Evolutionary conservation across 1,140 invertebrate species (phyloP).

Genomic region (Drosophila sucinea): DNA sequence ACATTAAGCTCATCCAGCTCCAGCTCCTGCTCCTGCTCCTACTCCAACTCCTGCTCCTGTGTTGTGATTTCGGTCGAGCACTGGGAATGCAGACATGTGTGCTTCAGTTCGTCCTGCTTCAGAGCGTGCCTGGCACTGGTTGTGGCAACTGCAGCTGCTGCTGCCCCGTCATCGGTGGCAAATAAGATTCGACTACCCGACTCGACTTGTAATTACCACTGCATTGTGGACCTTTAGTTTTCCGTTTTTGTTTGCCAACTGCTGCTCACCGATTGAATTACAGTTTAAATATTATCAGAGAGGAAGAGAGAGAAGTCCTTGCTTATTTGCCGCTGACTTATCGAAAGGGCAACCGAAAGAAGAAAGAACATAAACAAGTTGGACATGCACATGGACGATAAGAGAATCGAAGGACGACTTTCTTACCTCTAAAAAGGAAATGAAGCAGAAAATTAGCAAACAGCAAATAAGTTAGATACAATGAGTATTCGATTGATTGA

Average conservation of each 20-base stretch:
- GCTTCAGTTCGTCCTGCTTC: conserved; percentile 17
- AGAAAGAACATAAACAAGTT: neutral
- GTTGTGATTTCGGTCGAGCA: conserved; percentile 10
- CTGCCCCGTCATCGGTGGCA: conserved; percentile 39
- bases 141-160: conserved; percentile 44
- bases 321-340: conserved; percentile 36
- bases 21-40: conserved; percentile 37
- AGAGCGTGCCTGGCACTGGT: conserved; percentile 52
- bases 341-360: conserved; percentile 2
- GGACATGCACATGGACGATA: conserved; percentile 1
- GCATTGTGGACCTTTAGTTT: conserved; percentile 66
- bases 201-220: conserved; percentile 74
- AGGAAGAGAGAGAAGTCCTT: conserved; percentile 39
- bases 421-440: too few relatives aligned
- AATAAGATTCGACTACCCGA: conserved; percentile 53
- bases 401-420: neutral
- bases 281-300: conserved; percentile 68
- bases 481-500: too few relatives aligned
- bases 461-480: too few relatives aligned
- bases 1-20: conserved; percentile 36
- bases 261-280: conserved; percentile 61
- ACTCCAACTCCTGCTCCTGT: conserved; percentile 11
- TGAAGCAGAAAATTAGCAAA: too few relatives aligned
- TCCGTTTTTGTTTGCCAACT: conserved; percentile 37
- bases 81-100: conserved; percentile 8